These are phyloP conservation scores for Horisme vitalbata DNA, from an alignment of 2,888 invertebrate genomes.

Conservation along the genomic window DNA sequence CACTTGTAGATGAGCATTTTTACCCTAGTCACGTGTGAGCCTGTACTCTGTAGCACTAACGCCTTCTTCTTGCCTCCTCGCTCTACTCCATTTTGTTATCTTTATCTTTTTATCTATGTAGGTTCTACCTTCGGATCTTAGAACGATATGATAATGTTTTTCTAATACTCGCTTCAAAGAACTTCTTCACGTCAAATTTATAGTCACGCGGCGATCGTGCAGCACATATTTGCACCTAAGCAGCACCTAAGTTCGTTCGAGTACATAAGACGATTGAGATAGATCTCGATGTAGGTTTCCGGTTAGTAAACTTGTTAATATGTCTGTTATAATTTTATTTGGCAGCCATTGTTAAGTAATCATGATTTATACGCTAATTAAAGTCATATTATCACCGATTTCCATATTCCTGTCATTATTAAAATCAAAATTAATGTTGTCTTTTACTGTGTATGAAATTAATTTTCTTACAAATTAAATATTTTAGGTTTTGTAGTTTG, in stretches of 20 bases:
- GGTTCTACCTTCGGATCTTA: slow-evolving; percentile 18
- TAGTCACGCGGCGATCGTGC: slow-evolving; percentile 32
- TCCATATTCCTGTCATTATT: too few species aligned
- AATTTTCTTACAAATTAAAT: too few species aligned
- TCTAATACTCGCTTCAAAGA: slow-evolving; percentile 25
- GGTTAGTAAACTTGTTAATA: background rate
- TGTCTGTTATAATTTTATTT: too few species aligned
- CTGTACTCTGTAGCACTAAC: slow-evolving; percentile 26
- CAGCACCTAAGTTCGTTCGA: slow-evolving; percentile 4
- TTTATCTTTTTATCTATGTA: slow-evolving; percentile 25
- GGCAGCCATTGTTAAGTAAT: too few species aligned
- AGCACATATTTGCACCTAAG: slow-evolving; percentile 24
- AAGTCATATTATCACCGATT: too few species aligned
- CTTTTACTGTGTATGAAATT: too few species aligned
- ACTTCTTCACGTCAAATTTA: slow-evolving; percentile 32
- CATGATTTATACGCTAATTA: too few species aligned
- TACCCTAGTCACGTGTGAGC: slow-evolving; percentile 35
- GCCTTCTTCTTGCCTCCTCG: slow-evolving; percentile 16
- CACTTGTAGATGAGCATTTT: slow-evolving; percentile 47
- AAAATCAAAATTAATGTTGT: too few species aligned
- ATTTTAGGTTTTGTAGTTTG: too few species aligned
- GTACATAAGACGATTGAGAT: slow-evolving; percentile 8
- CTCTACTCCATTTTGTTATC: slow-evolving; percentile 20
- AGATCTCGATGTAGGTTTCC: slow-evolving; percentile 6
- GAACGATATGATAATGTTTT: slow-evolving; percentile 26